Conservation (phyloP, 2,888 invertebrate species). For the Zygothrica quintamaculata region DNA sequence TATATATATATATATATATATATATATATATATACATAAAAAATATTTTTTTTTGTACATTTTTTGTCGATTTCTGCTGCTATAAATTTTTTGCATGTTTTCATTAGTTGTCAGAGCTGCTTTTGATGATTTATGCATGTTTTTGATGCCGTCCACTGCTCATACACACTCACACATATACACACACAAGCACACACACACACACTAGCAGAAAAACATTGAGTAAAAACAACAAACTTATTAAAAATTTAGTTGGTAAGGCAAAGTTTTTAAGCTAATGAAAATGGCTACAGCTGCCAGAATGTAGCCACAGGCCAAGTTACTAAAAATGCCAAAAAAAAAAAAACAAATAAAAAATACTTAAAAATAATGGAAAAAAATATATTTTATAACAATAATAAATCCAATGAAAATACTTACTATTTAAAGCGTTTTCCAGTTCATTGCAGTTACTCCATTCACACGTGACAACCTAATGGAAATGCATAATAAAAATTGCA, state of each 20-base stretch:
- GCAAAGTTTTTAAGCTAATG: constrained; percentile 72
- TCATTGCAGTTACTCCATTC: not conserved
- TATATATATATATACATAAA: constrained; percentile 26
- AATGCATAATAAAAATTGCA: not conserved
- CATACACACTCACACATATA: constrained; percentile 6
- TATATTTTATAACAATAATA: not conserved
- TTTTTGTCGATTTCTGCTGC: constrained; percentile 49
- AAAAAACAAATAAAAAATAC: too few species aligned
- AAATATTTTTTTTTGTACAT: constrained; percentile 29
- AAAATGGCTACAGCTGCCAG: constrained; percentile 52
- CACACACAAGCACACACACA: not conserved
- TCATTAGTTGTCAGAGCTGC: constrained; percentile 77
- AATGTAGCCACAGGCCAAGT: constrained; percentile 16
- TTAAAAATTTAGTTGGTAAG: constrained; percentile 64
- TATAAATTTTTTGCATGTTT: constrained; percentile 76
- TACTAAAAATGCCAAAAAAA: not conserved
- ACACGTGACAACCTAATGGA: constrained; percentile 1
- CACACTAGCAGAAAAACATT: not conserved
- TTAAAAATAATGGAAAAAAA: too few species aligned
- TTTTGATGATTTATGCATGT: constrained; percentile 79
- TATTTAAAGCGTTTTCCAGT: constrained; percentile 8
- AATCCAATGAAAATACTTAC: not conserved
- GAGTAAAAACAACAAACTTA: constrained; percentile 56
- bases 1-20: constrained; percentile 3
- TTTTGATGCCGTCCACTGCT: constrained; percentile 59